Evolutionary conservation across 2,113 vertebrate species (phyloP).

Genomic region (Micromys minutus): DNA sequence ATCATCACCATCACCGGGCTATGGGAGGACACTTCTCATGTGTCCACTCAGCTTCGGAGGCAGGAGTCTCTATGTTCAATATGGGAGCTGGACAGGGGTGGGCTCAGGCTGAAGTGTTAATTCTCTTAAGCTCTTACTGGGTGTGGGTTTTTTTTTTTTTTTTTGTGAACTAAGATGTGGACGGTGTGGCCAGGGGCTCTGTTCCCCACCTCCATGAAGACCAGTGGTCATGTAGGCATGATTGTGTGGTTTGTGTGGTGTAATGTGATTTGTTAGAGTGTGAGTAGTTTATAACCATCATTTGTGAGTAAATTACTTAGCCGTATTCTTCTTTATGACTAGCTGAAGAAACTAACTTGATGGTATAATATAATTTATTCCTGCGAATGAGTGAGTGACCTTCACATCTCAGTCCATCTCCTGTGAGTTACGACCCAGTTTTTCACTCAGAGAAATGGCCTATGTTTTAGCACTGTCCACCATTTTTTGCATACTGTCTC

Average conservation of each 20-base stretch:
- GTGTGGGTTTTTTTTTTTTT: neutral
- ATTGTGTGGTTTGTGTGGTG: conserved; percentile 36
- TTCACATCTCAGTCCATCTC: conserved; percentile 80
- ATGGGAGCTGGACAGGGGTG: rapidly evolving
- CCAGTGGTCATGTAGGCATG: neutral
- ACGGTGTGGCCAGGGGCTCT: neutral
- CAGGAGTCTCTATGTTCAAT: neutral
- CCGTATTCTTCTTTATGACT: conserved; percentile 81
- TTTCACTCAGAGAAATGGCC: conserved; percentile 62
- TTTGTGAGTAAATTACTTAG: conserved; percentile 81
- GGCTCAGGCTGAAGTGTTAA: neutral
- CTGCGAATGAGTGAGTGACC: conserved; percentile 82
- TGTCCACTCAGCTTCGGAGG: neutral
- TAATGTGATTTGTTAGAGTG: conserved; percentile 76
- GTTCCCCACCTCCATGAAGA: neutral
- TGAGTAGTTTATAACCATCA: conserved; percentile 80
- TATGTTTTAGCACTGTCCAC: conserved; percentile 70
- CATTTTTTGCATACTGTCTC: conserved; percentile 42
- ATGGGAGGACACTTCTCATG: neutral
- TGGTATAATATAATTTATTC: conserved; percentile 84
- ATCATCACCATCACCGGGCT: no score
- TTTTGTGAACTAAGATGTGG: neutral
- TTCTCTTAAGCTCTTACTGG: rapidly evolving
- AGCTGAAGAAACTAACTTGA: conserved; percentile 84
- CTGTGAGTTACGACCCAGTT: conserved; percentile 74